Percentiles rank a stretch among this genome's conserved stretches.
Conservation (phyloP, 2,797 vertebrate genomes). For the Microcaecilia unicolor region DNA sequence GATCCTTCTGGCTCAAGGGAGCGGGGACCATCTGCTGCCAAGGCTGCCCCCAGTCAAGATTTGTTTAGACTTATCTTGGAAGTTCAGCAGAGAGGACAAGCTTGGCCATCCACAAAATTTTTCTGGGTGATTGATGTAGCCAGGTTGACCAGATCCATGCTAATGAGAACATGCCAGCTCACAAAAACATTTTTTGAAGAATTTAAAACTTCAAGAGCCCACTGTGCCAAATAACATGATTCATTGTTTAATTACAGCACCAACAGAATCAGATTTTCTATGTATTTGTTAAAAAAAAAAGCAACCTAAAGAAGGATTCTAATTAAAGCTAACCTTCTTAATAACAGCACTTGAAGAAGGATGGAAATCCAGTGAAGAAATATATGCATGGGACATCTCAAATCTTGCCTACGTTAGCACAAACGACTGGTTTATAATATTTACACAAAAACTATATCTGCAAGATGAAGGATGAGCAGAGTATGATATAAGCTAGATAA, state of each 20-base stretch:
- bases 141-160: constrained; percentile 53
- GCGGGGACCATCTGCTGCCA: constrained; percentile 38
- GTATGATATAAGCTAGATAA: too few relatives aligned
- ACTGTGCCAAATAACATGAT: constrained; percentile 30
- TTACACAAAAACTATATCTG: too few relatives aligned
- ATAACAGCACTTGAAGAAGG: too few relatives aligned
- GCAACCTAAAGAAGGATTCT: too few relatives aligned
- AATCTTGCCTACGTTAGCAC: too few relatives aligned
- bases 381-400: too few relatives aligned
- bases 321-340: too few relatives aligned
- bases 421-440: too few relatives aligned
- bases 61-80: constrained; percentile 32
- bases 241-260: constrained; percentile 26
- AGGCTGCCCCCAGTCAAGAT: constrained; percentile 36
- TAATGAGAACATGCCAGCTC: constrained; percentile 58
- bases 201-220: constrained; percentile 37
- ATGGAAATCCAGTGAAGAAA: too few relatives aligned
- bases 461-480: too few relatives aligned
- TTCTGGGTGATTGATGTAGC: constrained; percentile 56
- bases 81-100: constrained; percentile 74
- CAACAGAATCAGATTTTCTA: constrained; percentile 12
- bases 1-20: constrained; percentile 5
- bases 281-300: constrained; percentile 8
- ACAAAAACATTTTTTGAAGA: too few relatives aligned
- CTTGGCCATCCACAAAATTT: constrained; percentile 54